Evolutionary conservation across 1,140 invertebrate genomes (phyloP), one percentile per base, ranked within the genome.

Genomic region (Zaprionus vittiger): DNA sequence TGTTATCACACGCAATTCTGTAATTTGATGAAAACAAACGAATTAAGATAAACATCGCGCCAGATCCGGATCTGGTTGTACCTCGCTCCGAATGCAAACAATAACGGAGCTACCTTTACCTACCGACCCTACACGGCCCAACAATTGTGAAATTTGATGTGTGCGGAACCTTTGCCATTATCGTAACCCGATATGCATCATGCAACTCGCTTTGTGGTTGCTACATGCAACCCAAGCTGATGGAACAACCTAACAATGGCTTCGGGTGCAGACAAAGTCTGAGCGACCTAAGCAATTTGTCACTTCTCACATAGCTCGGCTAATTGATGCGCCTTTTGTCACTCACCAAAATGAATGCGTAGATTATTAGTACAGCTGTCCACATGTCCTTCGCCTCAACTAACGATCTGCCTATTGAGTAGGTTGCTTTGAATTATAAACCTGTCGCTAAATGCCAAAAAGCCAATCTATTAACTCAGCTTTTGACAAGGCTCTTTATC

Each of bases 21-120:
- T 91, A 91, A 91, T 91, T 89, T 91, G 87, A 91, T 91, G 87
- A 91, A 91, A 87, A 91, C 87, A 91, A 91, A 91, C 83, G 87
- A 91, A 87, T 91, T 91, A 91, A 87, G 83, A 91, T 91, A 91
- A 79, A 75, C 77, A 91, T 89, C 85, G 67, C 69, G 60, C 22
- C 22, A 70, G 83, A 84, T 84, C 71, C 84, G 73, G 80, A 47
- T 47, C 41, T 47, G 41, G 0, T 47, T 47, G 31, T 87, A 84
- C 77, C 73, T 74, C 15, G 24, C 31, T 56, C 59, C 57, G 14
- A 17, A 9, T 31, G 28, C 41, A 22, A 77, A 86, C 83, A 85
- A 86, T 55, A 47, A 31, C 15, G 5, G 9, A 49, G 3, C 17
- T 22, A 52, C 17, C 20, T 22, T 15, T 9, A n/a, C 11, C 6